A percentile compares a stretch with the other conserved stretches of the same genome.
Evolutionary conservation across 2,113 vertebrate genomes (phyloP).

Genomic region (Mastomys coucha): DNA sequence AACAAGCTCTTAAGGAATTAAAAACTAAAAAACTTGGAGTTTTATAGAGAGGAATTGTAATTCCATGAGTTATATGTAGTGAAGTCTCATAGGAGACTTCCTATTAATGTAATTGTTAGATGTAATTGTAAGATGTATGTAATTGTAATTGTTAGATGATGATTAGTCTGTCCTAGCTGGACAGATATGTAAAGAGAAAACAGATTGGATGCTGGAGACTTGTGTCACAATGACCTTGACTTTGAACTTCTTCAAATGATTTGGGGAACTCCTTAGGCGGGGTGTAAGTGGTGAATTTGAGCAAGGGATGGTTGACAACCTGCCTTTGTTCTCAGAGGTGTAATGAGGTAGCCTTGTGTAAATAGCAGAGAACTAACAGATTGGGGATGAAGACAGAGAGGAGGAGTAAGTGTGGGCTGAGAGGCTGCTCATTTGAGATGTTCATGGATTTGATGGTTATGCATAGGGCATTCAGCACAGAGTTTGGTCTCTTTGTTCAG

Average conservation of each 20-base stretch:
- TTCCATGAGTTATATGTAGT: neutral
- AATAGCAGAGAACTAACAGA: neutral
- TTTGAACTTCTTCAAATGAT: neutral
- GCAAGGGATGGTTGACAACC: neutral
- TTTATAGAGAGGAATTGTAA: neutral
- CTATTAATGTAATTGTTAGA: too few relatives aligned
- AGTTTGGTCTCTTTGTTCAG: neutral
- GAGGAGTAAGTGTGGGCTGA: neutral
- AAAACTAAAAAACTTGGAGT: neutral
- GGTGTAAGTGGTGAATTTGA: neutral
- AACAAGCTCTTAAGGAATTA: slow-evolving; percentile 29
- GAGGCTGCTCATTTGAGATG: neutral
- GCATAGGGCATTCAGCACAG: neutral
- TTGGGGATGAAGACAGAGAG: neutral
- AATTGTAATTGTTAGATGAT: too few relatives aligned
- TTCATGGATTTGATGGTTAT: neutral
- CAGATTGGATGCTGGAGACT: neutral
- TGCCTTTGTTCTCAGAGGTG: neutral
- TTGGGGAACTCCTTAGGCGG: neutral
- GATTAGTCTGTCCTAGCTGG: neutral
- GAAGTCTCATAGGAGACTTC: slow-evolving; percentile 8
- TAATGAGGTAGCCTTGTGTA: neutral
- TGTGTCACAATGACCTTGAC: neutral
- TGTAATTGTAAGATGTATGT: too few relatives aligned
- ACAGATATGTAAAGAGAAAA: neutral